A percentile compares a stretch with the other conserved stretches of the same genome.
These are phyloP conservation scores for Tholera decimalis DNA, from an alignment of 2,888 invertebrate genomes.

Conservation along the genomic window DNA sequence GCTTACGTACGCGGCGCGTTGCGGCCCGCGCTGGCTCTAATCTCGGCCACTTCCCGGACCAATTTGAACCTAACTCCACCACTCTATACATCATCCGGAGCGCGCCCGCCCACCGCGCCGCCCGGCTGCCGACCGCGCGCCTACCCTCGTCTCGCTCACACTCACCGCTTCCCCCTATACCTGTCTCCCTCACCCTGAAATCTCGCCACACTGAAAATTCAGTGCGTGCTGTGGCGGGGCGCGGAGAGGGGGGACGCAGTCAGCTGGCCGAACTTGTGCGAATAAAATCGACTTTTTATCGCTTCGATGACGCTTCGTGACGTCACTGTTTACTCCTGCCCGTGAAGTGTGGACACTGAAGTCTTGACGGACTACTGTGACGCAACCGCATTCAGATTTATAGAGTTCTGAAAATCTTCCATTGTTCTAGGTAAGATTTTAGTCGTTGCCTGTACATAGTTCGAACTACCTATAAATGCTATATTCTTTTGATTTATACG, in stretches of 20 bases:
- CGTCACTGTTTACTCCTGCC: slow-evolving; percentile 90
- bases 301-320: slow-evolving; percentile 90
- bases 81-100: slow-evolving; percentile 94
- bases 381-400: slow-evolving; percentile 66
- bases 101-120: slow-evolving; percentile 89
- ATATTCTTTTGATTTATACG: slow-evolving; percentile 14
- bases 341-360: slow-evolving; percentile 79
- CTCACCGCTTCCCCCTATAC: slow-evolving; percentile 50
- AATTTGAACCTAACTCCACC: slow-evolving; percentile 94
- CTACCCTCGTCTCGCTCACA: slow-evolving; percentile 78
- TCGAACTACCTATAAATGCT: neutral
- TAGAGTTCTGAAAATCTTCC: slow-evolving; percentile 23
- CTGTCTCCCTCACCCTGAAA: slow-evolving; percentile 82
- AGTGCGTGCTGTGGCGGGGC: slow-evolving; percentile 77
- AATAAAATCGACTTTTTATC: slow-evolving; percentile 91
- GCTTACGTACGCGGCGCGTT: slow-evolving; percentile 93
- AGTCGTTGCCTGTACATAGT: neutral
- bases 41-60: slow-evolving; percentile 95
- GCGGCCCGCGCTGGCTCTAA: slow-evolving; percentile 93
- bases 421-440: slow-evolving; percentile 4
- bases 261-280: slow-evolving; percentile 91
- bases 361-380: slow-evolving; percentile 78
- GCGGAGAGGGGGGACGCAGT: slow-evolving; percentile 83
- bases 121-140: slow-evolving; percentile 73
- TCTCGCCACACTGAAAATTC: slow-evolving; percentile 87